Evolutionary conservation across 2,113 vertebrate species (phyloP).

Genomic region (Protomyctophum bolini): DNA sequence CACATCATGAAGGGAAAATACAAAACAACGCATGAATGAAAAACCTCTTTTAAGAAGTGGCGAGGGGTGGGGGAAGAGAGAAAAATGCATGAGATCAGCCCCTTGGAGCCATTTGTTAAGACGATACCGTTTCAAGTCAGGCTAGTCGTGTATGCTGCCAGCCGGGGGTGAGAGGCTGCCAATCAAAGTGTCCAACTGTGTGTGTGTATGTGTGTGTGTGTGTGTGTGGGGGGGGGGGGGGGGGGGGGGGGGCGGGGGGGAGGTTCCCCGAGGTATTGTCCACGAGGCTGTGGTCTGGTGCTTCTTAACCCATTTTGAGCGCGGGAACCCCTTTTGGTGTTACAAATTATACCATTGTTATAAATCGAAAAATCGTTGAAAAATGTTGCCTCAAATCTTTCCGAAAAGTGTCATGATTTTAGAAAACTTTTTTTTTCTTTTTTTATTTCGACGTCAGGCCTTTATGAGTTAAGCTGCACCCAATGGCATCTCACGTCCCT

Average conservation of each 20-base stretch:
- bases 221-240: no score
- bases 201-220: background rate
- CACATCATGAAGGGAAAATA: constrained; percentile 39
- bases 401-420: no score
- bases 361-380: no score
- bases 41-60: constrained; percentile 42
- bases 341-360: no score
- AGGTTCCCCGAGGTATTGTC: constrained; percentile 66
- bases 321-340: no score
- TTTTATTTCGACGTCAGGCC: no score
- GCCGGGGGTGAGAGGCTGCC: constrained; percentile 64
- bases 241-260: constrained; percentile 9
- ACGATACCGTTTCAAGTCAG: constrained; percentile 64
- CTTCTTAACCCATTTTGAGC: constrained; percentile 73
- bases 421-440: no score
- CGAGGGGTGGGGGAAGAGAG: background rate
- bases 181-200: constrained; percentile 69
- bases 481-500: constrained; percentile 64
- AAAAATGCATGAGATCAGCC: constrained; percentile 70
- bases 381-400: no score
- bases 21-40: constrained; percentile 62
- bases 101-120: constrained; percentile 63
- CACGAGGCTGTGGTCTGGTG: constrained; percentile 53
- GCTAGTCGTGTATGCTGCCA: constrained; percentile 45
- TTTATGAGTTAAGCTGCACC: constrained; percentile 39